Conservation (phyloP, 2,797 vertebrate species). For the Crocodylus rhombifer region DNA sequence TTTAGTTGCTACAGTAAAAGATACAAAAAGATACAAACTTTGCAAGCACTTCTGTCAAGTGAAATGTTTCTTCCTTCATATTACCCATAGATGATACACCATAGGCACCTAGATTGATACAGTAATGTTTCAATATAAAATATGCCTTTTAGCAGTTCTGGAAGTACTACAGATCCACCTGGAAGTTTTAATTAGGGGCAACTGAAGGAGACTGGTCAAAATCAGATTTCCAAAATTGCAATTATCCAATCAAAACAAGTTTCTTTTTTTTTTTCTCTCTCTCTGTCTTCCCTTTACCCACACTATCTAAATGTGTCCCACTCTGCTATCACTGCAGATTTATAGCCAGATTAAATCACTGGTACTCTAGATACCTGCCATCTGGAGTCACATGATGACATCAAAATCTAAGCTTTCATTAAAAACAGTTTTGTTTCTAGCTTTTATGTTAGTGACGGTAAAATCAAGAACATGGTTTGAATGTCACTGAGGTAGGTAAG, state of each 20-base stretch:
- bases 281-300: background rate
- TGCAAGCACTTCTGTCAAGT: slow-evolving; percentile 17
- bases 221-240: slow-evolving; percentile 10
- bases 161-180: background rate
- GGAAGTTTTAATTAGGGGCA: background rate
- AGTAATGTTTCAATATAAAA: background rate
- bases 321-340: background rate
- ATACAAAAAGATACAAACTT: background rate
- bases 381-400: background rate
- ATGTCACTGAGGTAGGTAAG: background rate
- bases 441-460: background rate
- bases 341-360: background rate
- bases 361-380: background rate
- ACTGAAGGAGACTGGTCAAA: background rate
- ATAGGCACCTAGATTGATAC: background rate
- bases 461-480: background rate
- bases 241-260: background rate
- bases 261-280: background rate
- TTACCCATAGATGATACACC: background rate
- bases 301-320: background rate
- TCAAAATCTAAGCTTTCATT: background rate
- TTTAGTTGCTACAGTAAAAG: slow-evolving; percentile 48
- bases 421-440: fast-evolving
- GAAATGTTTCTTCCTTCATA: background rate
- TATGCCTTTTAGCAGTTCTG: background rate